phyloP scores from a whole-genome alignment of 2,888 invertebrate species.

The Mycogona germanica region DNA sequence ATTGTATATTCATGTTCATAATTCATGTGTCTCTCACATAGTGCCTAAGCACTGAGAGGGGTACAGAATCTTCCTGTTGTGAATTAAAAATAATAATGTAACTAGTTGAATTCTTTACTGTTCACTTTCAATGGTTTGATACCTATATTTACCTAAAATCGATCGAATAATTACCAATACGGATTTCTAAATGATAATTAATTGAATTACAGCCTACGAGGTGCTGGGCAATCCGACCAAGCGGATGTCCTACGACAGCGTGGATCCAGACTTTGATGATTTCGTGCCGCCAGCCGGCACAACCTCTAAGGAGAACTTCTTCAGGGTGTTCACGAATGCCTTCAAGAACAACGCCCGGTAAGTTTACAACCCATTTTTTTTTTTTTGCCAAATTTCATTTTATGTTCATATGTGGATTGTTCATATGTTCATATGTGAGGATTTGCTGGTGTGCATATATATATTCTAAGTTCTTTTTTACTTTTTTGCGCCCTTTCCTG shows the following conservation, averaged over 20 bases:
- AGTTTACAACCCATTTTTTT: conserved; percentile 5
- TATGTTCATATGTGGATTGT: conserved; percentile 25
- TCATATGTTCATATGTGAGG: too few relatives aligned
- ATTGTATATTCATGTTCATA: too few relatives aligned
- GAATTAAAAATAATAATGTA: too few relatives aligned
- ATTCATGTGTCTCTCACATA: too few relatives aligned
- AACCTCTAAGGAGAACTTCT: conserved; percentile 65
- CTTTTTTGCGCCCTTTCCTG: too few relatives aligned
- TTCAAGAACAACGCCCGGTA: conserved; percentile 42
- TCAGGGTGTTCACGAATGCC: conserved; percentile 38
- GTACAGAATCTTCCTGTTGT: too few relatives aligned
- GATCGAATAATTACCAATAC: not conserved
- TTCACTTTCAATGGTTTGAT: too few relatives aligned
- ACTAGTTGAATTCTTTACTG: too few relatives aligned
- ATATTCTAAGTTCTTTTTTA: too few relatives aligned
- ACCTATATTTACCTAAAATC: too few relatives aligned
- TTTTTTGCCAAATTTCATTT: conserved; percentile 9
- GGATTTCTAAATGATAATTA: conserved; percentile 6
- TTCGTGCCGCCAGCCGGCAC: conserved; percentile 60
- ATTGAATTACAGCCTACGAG: conserved; percentile 67
- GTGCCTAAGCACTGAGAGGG: too few relatives aligned
- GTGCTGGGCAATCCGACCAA: conserved; percentile 66
- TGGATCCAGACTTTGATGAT: conserved; percentile 91
- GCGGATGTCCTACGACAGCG: conserved; percentile 86
- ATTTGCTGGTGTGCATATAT: too few relatives aligned